Evolutionary conservation across 1,140 invertebrate species (phyloP).

Genomic region (Coenobita brevimanus): DNA sequence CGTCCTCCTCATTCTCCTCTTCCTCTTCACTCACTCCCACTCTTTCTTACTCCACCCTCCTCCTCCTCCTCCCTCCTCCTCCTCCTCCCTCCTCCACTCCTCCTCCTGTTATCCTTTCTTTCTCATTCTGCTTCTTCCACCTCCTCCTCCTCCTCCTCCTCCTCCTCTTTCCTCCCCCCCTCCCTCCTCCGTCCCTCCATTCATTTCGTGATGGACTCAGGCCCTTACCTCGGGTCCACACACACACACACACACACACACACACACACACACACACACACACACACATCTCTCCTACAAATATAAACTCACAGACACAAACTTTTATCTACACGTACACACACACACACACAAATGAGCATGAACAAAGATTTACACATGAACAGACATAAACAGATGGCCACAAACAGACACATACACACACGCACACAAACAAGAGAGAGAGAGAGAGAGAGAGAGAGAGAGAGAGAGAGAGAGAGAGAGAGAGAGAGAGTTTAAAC

Average conservation of each 20-base stretch:
- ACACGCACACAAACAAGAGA: no score
- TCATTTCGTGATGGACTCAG: not conserved
- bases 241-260: no score
- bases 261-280: no score
- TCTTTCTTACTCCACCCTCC: no score
- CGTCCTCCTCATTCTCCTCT: not conserved
- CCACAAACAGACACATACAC: not conserved
- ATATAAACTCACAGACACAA: not conserved
- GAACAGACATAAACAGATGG: not conserved
- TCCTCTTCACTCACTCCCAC: not conserved
- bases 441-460: not conserved
- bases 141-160: not conserved
- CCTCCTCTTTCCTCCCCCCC: no score
- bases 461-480: no score
- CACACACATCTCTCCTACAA: no score
- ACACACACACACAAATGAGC: not conserved
- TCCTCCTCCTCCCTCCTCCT: no score
- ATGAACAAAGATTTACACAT: not conserved
- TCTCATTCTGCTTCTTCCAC: no score
- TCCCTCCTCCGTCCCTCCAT: not conserved
- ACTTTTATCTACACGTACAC: not conserved
- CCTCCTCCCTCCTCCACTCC: no score
- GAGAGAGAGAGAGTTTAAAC: no score
- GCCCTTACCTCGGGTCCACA: not conserved
- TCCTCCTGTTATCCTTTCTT: no score